Percentiles rank a stretch among this genome's conserved stretches.
Evolutionary conservation across 2,113 vertebrate genomes (phyloP).

Genomic region (Echinops telfairi): DNA sequence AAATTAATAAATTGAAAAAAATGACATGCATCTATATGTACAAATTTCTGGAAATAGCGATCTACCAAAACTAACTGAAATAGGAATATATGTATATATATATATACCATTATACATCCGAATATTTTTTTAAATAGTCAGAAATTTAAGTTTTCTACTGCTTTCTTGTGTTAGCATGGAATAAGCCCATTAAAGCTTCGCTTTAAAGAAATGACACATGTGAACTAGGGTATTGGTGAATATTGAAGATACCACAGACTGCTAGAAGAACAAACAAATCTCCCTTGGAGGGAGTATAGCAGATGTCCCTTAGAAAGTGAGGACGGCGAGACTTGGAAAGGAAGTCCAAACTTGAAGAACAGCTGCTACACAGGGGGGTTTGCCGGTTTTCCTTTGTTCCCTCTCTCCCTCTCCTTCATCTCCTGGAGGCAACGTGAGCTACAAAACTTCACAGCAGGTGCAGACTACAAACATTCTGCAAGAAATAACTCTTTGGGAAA

Average conservation of each 20-base stretch:
- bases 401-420: not conserved
- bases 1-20: too few species aligned
- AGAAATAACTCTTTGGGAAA: not conserved
- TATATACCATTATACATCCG: too few species aligned
- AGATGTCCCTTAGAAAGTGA: not conserved
- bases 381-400: not conserved
- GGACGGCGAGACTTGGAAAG: not conserved
- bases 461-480: not conserved
- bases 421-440: not conserved
- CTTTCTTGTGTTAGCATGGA: not conserved
- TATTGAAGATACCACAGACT: too few species aligned
- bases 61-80: not conserved
- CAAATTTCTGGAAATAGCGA: not conserved
- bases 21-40: not conserved
- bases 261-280: too few species aligned
- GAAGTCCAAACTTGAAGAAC: not conserved
- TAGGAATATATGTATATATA: not conserved
- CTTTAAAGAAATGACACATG: too few species aligned
- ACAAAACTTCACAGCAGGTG: not conserved
- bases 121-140: not conserved
- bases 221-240: too few species aligned
- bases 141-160: not conserved
- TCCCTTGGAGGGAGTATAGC: not conserved
- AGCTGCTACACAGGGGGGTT: not conserved
- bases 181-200: not conserved